Base-by-base conservation (phyloP, 2,888 invertebrate genomes). In the Ceratothoa steindachneri region DNA sequence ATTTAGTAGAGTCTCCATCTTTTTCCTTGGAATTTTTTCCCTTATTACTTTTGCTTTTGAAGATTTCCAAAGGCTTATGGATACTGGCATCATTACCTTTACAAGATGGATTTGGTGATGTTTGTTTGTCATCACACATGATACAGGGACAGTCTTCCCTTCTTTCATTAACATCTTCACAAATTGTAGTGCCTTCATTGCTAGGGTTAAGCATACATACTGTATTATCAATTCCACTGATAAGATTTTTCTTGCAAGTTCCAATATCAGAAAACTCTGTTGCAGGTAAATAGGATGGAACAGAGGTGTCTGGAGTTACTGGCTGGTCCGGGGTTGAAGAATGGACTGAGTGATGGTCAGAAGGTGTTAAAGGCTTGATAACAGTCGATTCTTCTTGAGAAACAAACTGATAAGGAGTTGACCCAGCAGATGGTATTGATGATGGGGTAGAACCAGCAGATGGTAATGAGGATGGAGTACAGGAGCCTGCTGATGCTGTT, bases 381-480 rank as follows among this genome's bases (percentile, higher is more conserved):
- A 60, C 60, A 27, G 70, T 73, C 24, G 72, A 71, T 71, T 76
- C 76, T 41, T 77, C 77, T 27, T 77, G 77, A 68, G 73, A 65
- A 71, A 73, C 73, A 71, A 73, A 77, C 69, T 77, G 77, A 64
- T 77, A 77, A 53, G 77, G 77, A 55, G 77, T 77, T 68, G 77
- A 77, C 67, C 77, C 77, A 30, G 77, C 77, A 29, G 77, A 77
- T 74, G 77, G 77, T 69, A 77, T 77, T 64, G 77, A 77, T 24
- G 77, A 77, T 7, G 77, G 77, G 30, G 77, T 77, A 22, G 77
- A 77, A 52, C 77, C 77, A 65, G 77, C 77, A 53, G 77, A 77
- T 29, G 77, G 77, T 60, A 77, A 68, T 67, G 77, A 77, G 53
- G 77, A 77, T n/a, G 77, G 77, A 19, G 77, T 77, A 55, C 55